Base-by-base conservation (phyloP, 2,888 invertebrate genomes). In the Myopa testacea region DNA sequence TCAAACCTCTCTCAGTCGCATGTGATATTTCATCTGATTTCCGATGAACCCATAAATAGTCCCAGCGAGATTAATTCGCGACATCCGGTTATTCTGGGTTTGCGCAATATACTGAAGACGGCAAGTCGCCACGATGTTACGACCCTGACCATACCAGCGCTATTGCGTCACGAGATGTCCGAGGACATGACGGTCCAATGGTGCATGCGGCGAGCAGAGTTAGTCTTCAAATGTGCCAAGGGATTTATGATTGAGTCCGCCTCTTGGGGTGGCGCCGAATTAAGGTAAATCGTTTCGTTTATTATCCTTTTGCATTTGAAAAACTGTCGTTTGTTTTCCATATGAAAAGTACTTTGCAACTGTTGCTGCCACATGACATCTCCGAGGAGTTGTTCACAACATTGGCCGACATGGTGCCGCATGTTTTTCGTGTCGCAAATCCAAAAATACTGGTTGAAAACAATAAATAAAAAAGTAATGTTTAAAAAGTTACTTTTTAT, bases 211-310 rank as follows among this genome's bases (percentile, higher is more conserved):
- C 91, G 99, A 84, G 98, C 99, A 0, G 99, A 99, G 90, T 91
- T 99, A 81, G 95, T 99, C 78, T 97, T 98, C 86, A 99, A 99
- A 90, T 99, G 99, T 90, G 96, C 98, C 75, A 99, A 99, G 91
- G 99, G 99, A 4, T 99, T 99, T 90, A 96, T 99, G 96, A 97
- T 99, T 89, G 99, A 99, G 91, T 96, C 97, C 92, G 95, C 96
- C 10, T 95, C 97, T 0, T 95, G 97, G 94, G 96, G 96, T 80
- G 96, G 96, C 52, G 94, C 95, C 0, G 96, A 95, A 89, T 91
- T 96, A 81, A 95, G 95, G 90, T 98, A 91, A 95, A 88, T 95
- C 7, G 0, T n/a, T 52, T 4, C 6, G 60, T 26, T 76, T 26
- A 5, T 34, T 4, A 65, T 10, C 5, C 7, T 34, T 16, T 45